phyloP scores from a whole-genome alignment of 2,797 vertebrate species.

The Gymnodraco acuticeps region DNA sequence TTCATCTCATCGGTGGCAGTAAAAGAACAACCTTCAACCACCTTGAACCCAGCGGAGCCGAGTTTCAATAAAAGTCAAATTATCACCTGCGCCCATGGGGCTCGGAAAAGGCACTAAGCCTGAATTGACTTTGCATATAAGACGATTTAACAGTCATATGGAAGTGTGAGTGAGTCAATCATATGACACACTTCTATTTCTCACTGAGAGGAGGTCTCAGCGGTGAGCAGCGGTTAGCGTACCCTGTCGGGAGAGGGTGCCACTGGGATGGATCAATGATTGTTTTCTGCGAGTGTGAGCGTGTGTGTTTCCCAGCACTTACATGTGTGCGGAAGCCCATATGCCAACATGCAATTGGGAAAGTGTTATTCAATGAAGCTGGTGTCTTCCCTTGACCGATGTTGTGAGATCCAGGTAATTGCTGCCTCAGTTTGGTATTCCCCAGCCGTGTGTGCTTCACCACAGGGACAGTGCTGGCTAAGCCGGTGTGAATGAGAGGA shows the following conservation, averaged over 20 bases:
- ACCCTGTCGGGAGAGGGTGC: slow-evolving; percentile 47
- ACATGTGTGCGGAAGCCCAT: slow-evolving; percentile 3
- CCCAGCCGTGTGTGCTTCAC: slow-evolving; percentile 47
- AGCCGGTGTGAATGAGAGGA: slow-evolving; percentile 69
- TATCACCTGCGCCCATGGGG: slow-evolving; percentile 72
- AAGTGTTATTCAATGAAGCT: slow-evolving; percentile 77
- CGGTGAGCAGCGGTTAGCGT: slow-evolving; percentile 43
- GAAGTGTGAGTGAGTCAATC: slow-evolving; percentile 81
- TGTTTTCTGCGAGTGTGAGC: slow-evolving; percentile 41
- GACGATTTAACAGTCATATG: slow-evolving; percentile 78
- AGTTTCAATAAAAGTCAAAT: slow-evolving; percentile 86
- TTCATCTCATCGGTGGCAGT: slow-evolving; percentile 58
- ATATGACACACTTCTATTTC: slow-evolving; percentile 51
- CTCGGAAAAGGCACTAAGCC: slow-evolving; percentile 59
- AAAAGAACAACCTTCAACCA: slow-evolving; percentile 79
- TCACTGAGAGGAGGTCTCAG: slow-evolving; percentile 44
- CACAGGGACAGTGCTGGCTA: slow-evolving; percentile 56
- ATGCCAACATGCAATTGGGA: slow-evolving; percentile 28
- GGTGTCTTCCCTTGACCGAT: slow-evolving; percentile 66
- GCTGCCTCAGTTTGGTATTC: slow-evolving; percentile 68
- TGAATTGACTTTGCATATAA: slow-evolving; percentile 70
- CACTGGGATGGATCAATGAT: slow-evolving; percentile 58
- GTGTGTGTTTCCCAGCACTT: not conserved
- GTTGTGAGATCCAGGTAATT: slow-evolving; percentile 76
- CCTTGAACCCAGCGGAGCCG: slow-evolving; percentile 81